These are phyloP conservation scores for Plagodis pulveraria DNA, from an alignment of 2,888 invertebrate species.

Conservation along the genomic window DNA sequence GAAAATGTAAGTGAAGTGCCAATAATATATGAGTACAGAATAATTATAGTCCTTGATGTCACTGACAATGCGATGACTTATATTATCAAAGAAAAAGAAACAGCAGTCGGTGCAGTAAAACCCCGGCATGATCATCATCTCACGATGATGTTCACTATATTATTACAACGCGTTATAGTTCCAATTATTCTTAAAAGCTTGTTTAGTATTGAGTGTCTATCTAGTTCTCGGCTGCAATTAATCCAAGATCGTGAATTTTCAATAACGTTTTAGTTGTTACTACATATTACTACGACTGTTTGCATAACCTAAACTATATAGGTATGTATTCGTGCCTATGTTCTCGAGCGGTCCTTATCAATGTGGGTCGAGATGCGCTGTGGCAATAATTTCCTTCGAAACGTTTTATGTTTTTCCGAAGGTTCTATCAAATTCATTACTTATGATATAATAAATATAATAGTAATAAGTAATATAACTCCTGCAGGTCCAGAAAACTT, in stretches of 20 bases:
- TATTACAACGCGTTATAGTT: slow-evolving; percentile 34
- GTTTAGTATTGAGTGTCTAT: slow-evolving; percentile 11
- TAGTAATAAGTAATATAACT: no score
- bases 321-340: slow-evolving; percentile 33
- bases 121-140: slow-evolving; percentile 9
- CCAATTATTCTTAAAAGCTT: slow-evolving; percentile 24
- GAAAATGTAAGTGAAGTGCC: no score
- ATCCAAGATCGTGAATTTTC: slow-evolving; percentile 40
- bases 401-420: slow-evolving; percentile 39
- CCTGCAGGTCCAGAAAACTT: background rate
- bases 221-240: slow-evolving; percentile 32
- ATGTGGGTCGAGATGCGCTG: slow-evolving; percentile 70
- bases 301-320: slow-evolving; percentile 45
- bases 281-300: slow-evolving; percentile 44
- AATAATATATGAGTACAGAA: no score
- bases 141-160: slow-evolving; percentile 24
- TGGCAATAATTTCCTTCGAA: slow-evolving; percentile 63
- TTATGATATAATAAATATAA: no score
- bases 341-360: slow-evolving; percentile 63
- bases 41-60: no score
- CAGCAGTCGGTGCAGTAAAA: slow-evolving; percentile 5
- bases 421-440: slow-evolving; percentile 19
- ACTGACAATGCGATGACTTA: background rate
- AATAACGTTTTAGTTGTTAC: slow-evolving; percentile 48
- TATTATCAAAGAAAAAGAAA: slow-evolving; percentile 6